Evolutionary conservation across 2,113 vertebrate species (phyloP).

Genomic region (Octodon degus): DNA sequence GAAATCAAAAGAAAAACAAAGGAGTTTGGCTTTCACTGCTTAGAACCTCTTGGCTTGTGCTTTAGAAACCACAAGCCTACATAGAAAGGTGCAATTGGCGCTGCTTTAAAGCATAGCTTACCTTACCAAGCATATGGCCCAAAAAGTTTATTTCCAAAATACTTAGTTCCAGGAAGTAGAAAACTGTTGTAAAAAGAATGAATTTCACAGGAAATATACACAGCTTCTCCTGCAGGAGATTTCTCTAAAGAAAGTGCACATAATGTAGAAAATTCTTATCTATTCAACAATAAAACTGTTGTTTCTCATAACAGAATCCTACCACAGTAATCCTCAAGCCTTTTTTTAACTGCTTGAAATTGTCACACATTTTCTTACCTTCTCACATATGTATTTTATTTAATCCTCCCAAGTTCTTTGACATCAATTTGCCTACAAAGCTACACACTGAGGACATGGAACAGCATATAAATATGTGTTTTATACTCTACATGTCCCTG

Average conservation of each 20-base stretch:
- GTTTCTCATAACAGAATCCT: not conserved
- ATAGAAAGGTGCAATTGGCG: not conserved
- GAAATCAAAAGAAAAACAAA: slow-evolving; percentile 39
- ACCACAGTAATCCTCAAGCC: not conserved
- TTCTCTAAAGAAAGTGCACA: not conserved
- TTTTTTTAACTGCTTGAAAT: slow-evolving; percentile 13
- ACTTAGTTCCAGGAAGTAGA: not conserved
- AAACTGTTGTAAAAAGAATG: not conserved
- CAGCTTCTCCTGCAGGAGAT: not conserved
- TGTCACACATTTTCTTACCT: not conserved
- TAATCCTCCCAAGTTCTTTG: not conserved
- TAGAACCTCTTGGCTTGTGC: not conserved
- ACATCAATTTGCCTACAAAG: not conserved
- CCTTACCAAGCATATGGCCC: not conserved
- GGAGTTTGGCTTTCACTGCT: not conserved
- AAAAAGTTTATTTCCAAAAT: not conserved
- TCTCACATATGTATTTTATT: not conserved
- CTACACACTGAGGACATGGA: not conserved
- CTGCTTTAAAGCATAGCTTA: not conserved
- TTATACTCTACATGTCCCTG: not conserved
- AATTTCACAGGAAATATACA: slow-evolving; percentile 14
- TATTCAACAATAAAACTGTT: not conserved
- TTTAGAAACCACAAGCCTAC: slow-evolving; percentile 40
- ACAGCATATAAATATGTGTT: not conserved
- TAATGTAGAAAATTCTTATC: not conserved